Base-by-base conservation (phyloP, 2,797 vertebrate species). In the Gobio occitaniae region DNA sequence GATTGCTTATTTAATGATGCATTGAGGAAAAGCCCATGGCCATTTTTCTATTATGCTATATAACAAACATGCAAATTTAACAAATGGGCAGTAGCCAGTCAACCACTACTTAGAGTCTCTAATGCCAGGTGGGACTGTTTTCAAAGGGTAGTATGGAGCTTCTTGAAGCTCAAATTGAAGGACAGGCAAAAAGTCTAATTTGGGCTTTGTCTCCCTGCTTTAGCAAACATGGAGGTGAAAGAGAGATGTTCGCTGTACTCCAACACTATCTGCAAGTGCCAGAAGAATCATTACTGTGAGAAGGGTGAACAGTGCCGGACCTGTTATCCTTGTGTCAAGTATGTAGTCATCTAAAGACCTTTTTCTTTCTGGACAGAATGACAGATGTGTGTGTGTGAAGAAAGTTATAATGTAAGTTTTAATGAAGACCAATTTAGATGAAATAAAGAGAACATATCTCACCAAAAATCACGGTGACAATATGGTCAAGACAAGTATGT, bases 241-340 rank as follows among this genome's bases (percentile, higher is more conserved):
- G 15, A 25, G 2, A 0, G 0, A 0, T 96, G 95, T 32, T 91
- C 87, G 1, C 0, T 0, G 6, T 10, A 0, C 13, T 19, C 0
- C 0, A 6, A 96, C 82, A 3, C 90, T 0, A 91, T 82, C 78
- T 96, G 95, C 85, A 15, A 1, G 16, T 96, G 95, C 79, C 61
- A 78, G 78, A 0, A 74, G 0, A 19, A 21, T 15, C 61, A 93
- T 83, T 95, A 78, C 29, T 95, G 94, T 78, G 6, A 0, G 59
- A 87, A 32, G 5, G 54, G 75, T 32, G 11, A 41, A 0, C 21
- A 9, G 1, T 95, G 94, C 52, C 77, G 0, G 8, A 0, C 75
- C 41, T 96, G 95, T 79, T 3, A 68, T 0, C 12, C 59, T 0
- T 95, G 95, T 89, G 1, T n/a, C 12, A 17, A 0, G 95, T 96